A percentile compares a stretch with the other conserved stretches of the same genome.
These are phyloP conservation scores for Nasonia giraulti DNA, from an alignment of 1,140 invertebrate species.

Conservation along the genomic window DNA sequence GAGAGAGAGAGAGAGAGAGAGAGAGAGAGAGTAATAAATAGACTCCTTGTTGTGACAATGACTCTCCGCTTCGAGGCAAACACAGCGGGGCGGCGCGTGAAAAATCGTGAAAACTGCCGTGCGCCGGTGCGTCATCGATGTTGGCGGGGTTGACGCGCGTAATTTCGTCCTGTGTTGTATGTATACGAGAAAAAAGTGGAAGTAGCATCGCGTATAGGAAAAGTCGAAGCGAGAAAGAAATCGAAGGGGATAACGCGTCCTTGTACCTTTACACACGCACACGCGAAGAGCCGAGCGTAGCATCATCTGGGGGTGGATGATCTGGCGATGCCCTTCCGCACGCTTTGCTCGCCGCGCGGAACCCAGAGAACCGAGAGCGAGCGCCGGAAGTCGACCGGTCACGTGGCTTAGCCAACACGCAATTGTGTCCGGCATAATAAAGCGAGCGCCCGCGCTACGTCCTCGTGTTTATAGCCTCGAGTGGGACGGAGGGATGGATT, in stretches of 20 bases:
- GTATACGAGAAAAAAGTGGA: neutral
- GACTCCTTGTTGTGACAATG: slow-evolving; percentile 52
- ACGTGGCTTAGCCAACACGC: slow-evolving; percentile 71
- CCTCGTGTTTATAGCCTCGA: slow-evolving; percentile 31
- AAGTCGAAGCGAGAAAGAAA: slow-evolving; percentile 6
- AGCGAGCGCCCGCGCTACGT: slow-evolving; percentile 54
- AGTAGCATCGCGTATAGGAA: neutral
- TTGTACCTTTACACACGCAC: slow-evolving; percentile 53
- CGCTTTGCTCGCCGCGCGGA: slow-evolving; percentile 54
- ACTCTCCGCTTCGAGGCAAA: slow-evolving; percentile 17
- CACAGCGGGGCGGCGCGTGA: slow-evolving; percentile 36
- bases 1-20: slow-evolving; percentile 20
- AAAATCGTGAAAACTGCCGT: slow-evolving; percentile 48
- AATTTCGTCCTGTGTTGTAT: neutral
- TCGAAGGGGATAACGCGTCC: slow-evolving; percentile 53
- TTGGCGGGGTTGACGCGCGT: neutral
- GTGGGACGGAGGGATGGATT: slow-evolving; percentile 21
- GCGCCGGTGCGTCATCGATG: neutral
- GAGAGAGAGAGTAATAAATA: slow-evolving; percentile 39
- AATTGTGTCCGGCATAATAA: slow-evolving; percentile 72
- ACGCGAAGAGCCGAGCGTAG: neutral
- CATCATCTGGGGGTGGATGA: slow-evolving; percentile 18
- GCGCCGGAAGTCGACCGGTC: slow-evolving; percentile 68
- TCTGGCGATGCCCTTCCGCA: slow-evolving; percentile 48
- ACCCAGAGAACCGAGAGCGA: slow-evolving; percentile 52